These are phyloP conservation scores for Euclidia mi DNA, from an alignment of 2,888 invertebrate genomes.

Conservation along the genomic window DNA sequence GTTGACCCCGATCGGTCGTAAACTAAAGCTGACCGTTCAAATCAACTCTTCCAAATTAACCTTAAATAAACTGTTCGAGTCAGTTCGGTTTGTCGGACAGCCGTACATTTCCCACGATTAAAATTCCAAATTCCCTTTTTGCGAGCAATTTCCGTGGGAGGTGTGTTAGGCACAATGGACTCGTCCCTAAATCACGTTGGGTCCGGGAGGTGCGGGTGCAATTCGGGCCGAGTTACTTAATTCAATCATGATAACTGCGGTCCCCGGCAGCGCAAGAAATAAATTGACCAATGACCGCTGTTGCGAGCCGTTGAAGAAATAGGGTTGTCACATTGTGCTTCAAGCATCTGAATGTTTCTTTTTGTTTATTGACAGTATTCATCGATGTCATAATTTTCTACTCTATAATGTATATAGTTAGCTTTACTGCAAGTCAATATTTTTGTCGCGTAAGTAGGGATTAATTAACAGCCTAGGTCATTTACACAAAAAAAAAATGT, in stretches of 20 bases:
- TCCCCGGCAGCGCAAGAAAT: slow-evolving; percentile 82
- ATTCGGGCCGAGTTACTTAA: slow-evolving; percentile 79
- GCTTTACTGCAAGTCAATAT: too few species aligned
- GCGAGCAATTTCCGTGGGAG: slow-evolving; percentile 61
- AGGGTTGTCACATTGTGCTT: slow-evolving; percentile 69
- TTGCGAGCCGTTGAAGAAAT: slow-evolving; percentile 50
- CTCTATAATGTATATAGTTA: too few species aligned
- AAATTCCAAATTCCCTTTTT: slow-evolving; percentile 83
- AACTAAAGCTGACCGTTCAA: slow-evolving; percentile 76
- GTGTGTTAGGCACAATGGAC: slow-evolving; percentile 49
- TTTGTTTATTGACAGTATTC: too few species aligned
- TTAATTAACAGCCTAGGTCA: too few species aligned
- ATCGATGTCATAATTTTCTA: too few species aligned
- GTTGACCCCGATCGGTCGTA: slow-evolving; percentile 67
- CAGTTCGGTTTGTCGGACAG: slow-evolving; percentile 31
- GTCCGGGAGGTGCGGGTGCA: slow-evolving; percentile 63
- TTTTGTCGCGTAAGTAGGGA: too few species aligned
- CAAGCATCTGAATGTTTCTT: too few species aligned
- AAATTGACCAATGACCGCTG: slow-evolving; percentile 88
- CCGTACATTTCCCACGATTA: slow-evolving; percentile 69
- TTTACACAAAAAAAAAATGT: too few species aligned
- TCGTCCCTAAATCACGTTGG: slow-evolving; percentile 76
- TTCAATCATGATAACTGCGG: slow-evolving; percentile 90
- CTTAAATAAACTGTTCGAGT: slow-evolving; percentile 79
- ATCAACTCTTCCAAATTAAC: slow-evolving; percentile 80